These are phyloP conservation scores for Hormaphis cornu DNA, from an alignment of 1,140 invertebrate species.

Conservation along the genomic window DNA sequence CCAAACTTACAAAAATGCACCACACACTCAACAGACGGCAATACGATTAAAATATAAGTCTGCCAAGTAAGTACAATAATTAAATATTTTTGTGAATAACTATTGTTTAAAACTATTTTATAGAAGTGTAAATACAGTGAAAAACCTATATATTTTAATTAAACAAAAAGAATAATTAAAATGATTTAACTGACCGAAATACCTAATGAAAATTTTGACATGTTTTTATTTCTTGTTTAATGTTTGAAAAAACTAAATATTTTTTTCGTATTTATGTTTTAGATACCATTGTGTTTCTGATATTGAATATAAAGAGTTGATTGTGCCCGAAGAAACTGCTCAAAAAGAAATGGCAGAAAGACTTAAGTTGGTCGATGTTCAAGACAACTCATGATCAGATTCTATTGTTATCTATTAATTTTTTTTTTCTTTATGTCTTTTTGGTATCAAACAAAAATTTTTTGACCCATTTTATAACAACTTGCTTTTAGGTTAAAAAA, in stretches of 20 bases:
- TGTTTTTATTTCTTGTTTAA: too few species aligned
- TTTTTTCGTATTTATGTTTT: neutral
- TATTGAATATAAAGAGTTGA: constrained; percentile 12
- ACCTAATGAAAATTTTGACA: too few species aligned
- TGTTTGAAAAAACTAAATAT: neutral
- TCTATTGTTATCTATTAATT: constrained; percentile 18
- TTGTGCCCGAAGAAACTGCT: constrained; percentile 10
- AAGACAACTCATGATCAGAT: constrained; percentile 23
- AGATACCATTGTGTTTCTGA: constrained; percentile 23
- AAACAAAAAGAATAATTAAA: too few species aligned
- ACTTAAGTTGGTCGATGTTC: constrained; percentile 19
- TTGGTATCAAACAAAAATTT: constrained; percentile 4
- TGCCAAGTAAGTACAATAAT: constrained; percentile 32
- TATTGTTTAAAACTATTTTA: neutral
- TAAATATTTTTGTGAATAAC: neutral
- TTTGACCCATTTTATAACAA: constrained; percentile 17
- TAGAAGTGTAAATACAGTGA: too few species aligned
- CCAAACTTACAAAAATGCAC: constrained; percentile 57
- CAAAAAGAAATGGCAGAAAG: constrained; percentile 28
- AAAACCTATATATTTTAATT: too few species aligned
- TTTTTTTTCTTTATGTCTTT: constrained; percentile 2
- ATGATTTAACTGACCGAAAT: too few species aligned
- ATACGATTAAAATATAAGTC: constrained; percentile 75
- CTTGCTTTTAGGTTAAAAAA: neutral
- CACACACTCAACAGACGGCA: constrained; percentile 62